Evolutionary conservation across 2,797 vertebrate genomes (phyloP), one percentile per base, ranked within the genome.

Genomic region (Hafferia zeledoni): DNA sequence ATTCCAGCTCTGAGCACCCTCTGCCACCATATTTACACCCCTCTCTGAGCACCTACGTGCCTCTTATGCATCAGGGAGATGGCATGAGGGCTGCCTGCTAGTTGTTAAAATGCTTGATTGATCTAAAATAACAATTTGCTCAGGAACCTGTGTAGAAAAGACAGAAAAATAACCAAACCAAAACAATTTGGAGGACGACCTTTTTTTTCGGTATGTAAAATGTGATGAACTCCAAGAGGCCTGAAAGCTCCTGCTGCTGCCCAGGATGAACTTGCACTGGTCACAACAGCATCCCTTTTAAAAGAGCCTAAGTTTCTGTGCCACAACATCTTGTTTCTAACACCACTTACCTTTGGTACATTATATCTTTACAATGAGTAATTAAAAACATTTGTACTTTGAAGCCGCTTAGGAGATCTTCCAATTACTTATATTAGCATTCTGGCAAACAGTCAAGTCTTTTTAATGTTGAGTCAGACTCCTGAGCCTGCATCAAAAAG

Each of bases 331-430:
- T 39, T 44, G 24, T 70, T 92, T 57, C 78, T 35, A 33, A 37
- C 0, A 0, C 43, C 59, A 17, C 55, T 72, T 81, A 69, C 39
- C 55, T 75, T 75, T 12, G 16, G 33, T 69, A 77, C 17, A 1
- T 84, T 77, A 13, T 35, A 84, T 43, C 74, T 87, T 93, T 87
- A 84, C 80, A 82, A 86, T 18, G 17, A 96, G 47, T 70, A 95
- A 92, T 94, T 96, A 95, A 96, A 95, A 93, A 93, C 72, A 87
- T 91, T 91, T 94, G 93, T 79, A 94, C 80, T 94, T 94, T 44
- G 91, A 91, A 94, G 87, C 46, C 80, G 84, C 90, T 96, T 87
- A 94, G 85, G 80, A 93, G 60, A 70, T 80, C 60, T 87, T 89
- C 77, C 94, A 97, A 91, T 94, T 94, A 95, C 95, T 95, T 93